phyloP scores from a whole-genome alignment of 2,888 invertebrate species.

The Volucella bombylans region DNA sequence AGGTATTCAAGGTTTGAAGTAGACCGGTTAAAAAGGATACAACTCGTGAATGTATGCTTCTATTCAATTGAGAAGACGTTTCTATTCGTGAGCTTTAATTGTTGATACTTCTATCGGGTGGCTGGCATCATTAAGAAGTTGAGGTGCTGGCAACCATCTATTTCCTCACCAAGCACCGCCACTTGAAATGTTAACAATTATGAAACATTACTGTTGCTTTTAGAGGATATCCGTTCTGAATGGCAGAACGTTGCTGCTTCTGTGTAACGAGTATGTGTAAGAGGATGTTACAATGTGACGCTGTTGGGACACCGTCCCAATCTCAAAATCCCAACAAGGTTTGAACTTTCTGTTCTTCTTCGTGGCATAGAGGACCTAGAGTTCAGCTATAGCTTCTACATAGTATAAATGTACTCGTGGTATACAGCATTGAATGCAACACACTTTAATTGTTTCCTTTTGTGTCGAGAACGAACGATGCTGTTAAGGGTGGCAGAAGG shows the following conservation, averaged over 20 bases:
- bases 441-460: constrained; percentile 72
- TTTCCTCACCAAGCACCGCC: neutral
- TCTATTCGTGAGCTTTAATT: constrained; percentile 46
- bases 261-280: neutral
- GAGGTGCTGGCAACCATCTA: constrained; percentile 1
- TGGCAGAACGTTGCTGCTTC: constrained; percentile 33
- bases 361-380: constrained; percentile 8
- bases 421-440: constrained; percentile 39
- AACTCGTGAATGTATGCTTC: neutral
- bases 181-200: constrained; percentile 62
- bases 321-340: constrained; percentile 5
- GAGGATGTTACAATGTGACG: constrained; percentile 3
- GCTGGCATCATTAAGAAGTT: constrained; percentile 51
- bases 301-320: too few relatives aligned
- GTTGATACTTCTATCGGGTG: constrained; percentile 48
- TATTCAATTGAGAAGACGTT: constrained; percentile 14
- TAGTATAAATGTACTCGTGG: too few relatives aligned
- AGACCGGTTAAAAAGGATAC: constrained; percentile 24
- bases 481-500: neutral
- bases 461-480: constrained; percentile 41
- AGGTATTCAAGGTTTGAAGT: constrained; percentile 12
- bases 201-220: constrained; percentile 69
- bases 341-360: constrained; percentile 36
- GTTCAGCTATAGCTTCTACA: neutral
- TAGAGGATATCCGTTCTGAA: constrained; percentile 67